A percentile compares a stretch with the other conserved stretches of the same genome.
phyloP scores from a whole-genome alignment of 2,888 invertebrate species.

The Tanypteryx hageni region DNA sequence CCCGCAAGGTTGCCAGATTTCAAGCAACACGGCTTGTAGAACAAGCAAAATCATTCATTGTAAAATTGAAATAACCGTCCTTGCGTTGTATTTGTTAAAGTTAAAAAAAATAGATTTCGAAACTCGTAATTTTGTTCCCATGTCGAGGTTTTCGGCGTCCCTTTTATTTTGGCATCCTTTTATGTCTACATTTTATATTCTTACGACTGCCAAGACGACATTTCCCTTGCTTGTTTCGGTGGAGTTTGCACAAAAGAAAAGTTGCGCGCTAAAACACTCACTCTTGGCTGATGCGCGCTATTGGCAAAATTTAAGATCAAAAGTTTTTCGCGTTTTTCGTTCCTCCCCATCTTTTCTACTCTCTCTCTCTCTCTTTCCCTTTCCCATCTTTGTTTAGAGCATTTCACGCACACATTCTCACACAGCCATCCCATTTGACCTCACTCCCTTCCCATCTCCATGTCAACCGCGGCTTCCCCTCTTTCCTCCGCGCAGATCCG shows the following conservation, averaged over 20 bases:
- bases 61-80: no score
- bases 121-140: no score
- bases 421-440: background rate
- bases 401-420: background rate
- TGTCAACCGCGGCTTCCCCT: background rate
- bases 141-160: background rate
- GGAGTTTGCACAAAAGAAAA: background rate
- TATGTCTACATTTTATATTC: background rate
- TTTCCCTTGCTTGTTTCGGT: background rate
- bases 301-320: conserved; percentile 41
- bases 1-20: no score
- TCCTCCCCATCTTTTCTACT: background rate
- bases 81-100: no score
- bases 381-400: background rate
- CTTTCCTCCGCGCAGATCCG: background rate
- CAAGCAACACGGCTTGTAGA: no score
- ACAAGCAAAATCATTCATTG: no score
- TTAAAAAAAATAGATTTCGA: no score
- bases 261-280: conserved; percentile 4
- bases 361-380: background rate
- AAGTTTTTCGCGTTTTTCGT: conserved; percentile 2
- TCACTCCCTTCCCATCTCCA: background rate
- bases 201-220: background rate
- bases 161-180: background rate
- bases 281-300: conserved; percentile 30